A percentile compares a stretch with the other conserved stretches of the same genome.
phyloP scores from a whole-genome alignment of 2,888 invertebrate genomes.

The Rhamphomyia laevipes region DNA sequence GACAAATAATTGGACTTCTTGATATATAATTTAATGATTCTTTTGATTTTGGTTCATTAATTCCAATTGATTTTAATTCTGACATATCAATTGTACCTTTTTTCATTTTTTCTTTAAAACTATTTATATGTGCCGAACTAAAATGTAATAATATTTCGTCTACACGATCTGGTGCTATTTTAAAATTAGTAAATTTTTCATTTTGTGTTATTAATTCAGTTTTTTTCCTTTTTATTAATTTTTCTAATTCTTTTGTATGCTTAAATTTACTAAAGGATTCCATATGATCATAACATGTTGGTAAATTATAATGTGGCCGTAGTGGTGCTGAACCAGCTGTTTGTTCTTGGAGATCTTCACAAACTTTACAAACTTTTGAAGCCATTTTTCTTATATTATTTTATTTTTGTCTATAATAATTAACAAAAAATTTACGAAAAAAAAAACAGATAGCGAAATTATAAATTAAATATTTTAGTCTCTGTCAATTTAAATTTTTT shows the following conservation, averaged over 20 bases:
- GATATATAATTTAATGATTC: conserved; percentile 19
- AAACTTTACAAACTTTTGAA: background rate
- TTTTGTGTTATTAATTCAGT: conserved; percentile 19
- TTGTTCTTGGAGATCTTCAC: background rate
- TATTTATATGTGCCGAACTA: background rate
- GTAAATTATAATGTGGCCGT: conserved; percentile 17
- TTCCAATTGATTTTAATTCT: background rate
- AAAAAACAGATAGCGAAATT: too few relatives aligned
- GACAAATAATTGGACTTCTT: conserved; percentile 23
- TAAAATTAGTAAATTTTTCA: conserved; percentile 20
- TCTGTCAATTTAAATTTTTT: too few relatives aligned
- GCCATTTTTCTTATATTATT: background rate
- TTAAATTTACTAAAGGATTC: conserved; percentile 20
- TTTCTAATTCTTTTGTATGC: conserved; percentile 15
- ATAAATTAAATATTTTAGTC: too few relatives aligned
- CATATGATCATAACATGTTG: conserved; percentile 25
- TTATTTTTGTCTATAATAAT: too few relatives aligned
- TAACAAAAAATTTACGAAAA: too few relatives aligned
- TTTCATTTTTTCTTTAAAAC: background rate
- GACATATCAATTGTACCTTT: background rate
- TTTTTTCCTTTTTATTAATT: conserved; percentile 13
- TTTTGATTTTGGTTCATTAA: conserved; percentile 4
- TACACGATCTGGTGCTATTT: conserved; percentile 7
- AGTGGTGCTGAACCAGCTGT: conserved; percentile 18
- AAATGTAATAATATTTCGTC: conserved; percentile 9